Conservation (phyloP, 2,113 vertebrate species). For the Hyaena hyaena region DNA sequence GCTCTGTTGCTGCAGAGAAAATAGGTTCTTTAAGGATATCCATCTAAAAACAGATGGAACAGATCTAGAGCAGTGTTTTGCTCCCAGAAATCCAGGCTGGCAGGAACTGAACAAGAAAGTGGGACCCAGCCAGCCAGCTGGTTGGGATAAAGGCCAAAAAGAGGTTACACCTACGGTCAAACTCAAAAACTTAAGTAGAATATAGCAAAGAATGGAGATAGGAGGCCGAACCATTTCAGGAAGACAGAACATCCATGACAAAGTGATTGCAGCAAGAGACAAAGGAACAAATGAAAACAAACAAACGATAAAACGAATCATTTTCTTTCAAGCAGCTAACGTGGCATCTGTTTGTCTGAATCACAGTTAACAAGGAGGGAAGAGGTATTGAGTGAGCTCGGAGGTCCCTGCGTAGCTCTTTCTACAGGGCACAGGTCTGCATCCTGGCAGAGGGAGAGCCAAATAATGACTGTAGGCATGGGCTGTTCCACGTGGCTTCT, state of each 20-base stretch:
- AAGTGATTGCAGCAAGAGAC: neutral
- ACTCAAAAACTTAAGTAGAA: slow-evolving; percentile 17
- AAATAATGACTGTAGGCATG: neutral
- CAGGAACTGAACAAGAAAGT: slow-evolving; percentile 37
- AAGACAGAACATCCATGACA: neutral
- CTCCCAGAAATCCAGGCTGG: neutral
- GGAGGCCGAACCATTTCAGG: neutral
- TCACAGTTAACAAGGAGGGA: neutral
- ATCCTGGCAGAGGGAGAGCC: neutral
- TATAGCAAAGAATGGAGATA: neutral
- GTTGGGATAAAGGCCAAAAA: slow-evolving; percentile 27
- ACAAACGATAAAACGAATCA: neutral
- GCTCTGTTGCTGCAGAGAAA: neutral
- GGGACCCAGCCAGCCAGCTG: slow-evolving; percentile 51
- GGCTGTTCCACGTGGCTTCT: neutral
- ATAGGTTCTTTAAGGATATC: slow-evolving; percentile 42
- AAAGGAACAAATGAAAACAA: neutral
- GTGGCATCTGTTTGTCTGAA: neutral
- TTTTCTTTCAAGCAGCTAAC: neutral
- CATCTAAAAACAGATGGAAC: slow-evolving; percentile 53
- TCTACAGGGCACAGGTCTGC: neutral
- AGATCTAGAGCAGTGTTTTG: slow-evolving; percentile 34
- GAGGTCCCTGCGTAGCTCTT: neutral
- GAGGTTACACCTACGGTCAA: neutral
- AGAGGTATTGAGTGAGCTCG: neutral